phyloP scores from a whole-genome alignment of 1,140 invertebrate genomes.

The Ooceraea biroi region DNA sequence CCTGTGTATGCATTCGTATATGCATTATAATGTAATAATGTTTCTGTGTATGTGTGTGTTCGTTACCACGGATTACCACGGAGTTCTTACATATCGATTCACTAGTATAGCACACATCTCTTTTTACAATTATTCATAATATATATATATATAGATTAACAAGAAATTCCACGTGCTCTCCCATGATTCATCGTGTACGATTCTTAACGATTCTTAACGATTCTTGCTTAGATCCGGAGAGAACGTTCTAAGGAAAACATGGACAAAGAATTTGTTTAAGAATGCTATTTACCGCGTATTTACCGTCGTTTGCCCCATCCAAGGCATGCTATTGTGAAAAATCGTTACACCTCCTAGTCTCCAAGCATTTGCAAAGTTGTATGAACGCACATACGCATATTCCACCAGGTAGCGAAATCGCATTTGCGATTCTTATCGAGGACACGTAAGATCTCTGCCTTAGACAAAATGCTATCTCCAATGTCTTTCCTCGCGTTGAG shows the following conservation, averaged over 20 bases:
- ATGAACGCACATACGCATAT: background rate
- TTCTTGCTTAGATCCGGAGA: no score
- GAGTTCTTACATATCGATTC: conserved; percentile 48
- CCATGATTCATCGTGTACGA: no score
- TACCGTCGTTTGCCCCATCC: background rate
- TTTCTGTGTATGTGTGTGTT: no score
- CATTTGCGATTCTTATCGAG: background rate
- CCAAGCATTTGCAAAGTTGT: conserved; percentile 20
- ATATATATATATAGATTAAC: no score
- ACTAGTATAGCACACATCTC: background rate
- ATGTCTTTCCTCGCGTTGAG: background rate
- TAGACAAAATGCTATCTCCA: conserved; percentile 8
- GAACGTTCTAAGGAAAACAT: no score
- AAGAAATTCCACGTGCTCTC: background rate
- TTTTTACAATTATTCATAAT: background rate
- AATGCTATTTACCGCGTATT: no score
- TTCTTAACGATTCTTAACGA: no score
- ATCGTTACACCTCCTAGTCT: conserved; percentile 22
- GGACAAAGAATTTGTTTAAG: no score
- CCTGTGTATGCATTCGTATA: background rate
- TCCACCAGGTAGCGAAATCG: background rate
- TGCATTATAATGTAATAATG: no score
- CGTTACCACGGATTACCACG: conserved; percentile 31
- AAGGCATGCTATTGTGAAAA: conserved; percentile 1
- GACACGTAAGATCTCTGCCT: background rate